These are phyloP conservation scores for Coelogynopora nodosa DNA, from an alignment of 2,888 invertebrate species.

Conservation along the genomic window DNA sequence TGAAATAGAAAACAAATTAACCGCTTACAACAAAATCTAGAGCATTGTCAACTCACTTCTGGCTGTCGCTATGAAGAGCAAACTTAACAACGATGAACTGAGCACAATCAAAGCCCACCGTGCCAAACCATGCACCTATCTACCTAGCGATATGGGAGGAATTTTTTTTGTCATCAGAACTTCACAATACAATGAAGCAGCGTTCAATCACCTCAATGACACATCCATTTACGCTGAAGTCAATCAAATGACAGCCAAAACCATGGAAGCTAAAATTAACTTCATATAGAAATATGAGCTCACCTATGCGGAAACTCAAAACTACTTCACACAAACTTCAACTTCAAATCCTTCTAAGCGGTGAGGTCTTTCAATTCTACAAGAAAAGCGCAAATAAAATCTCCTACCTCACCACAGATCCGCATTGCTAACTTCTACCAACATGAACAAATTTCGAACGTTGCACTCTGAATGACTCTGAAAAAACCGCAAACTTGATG, in stretches of 20 bases:
- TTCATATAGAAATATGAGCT: too few relatives aligned
- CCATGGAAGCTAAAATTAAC: not conserved
- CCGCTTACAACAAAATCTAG: not conserved
- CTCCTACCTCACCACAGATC: too few relatives aligned
- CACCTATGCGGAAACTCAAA: too few relatives aligned
- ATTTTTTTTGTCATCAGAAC: not conserved
- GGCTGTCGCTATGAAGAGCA: not conserved
- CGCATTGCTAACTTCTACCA: too few relatives aligned
- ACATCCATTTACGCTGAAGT: not conserved
- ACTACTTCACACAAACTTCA: too few relatives aligned
- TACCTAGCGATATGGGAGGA: not conserved
- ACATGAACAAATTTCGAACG: too few relatives aligned
- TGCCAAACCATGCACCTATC: not conserved
- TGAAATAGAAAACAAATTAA: conserved; percentile 1
- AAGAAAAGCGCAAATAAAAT: too few relatives aligned
- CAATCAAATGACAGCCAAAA: not conserved
- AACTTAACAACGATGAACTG: not conserved
- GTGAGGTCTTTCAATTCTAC: too few relatives aligned
- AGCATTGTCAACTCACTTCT: not conserved
- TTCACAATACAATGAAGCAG: conserved; percentile 25
- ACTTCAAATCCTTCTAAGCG: not conserved
- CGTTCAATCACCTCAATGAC: not conserved
- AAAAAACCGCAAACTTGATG: too few relatives aligned
- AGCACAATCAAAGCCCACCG: not conserved
- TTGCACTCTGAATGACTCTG: too few relatives aligned